Conservation (phyloP, 2,797 vertebrate genomes). For the Danio kyathit region DNA sequence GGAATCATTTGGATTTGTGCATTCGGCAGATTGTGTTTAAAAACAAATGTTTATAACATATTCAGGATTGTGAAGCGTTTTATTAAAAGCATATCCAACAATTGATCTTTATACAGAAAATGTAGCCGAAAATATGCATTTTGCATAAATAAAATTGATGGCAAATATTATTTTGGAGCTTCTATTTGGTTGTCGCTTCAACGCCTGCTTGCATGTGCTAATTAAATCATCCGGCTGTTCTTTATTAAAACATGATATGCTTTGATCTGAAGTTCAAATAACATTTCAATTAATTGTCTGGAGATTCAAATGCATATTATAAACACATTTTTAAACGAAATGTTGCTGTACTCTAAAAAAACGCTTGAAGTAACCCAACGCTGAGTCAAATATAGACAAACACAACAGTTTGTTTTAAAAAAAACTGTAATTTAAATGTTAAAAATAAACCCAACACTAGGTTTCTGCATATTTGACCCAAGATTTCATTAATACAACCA, state of each 20-base stretch:
- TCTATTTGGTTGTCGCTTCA: background rate
- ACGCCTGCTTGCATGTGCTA: background rate
- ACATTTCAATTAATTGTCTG: background rate
- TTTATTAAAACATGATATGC: background rate
- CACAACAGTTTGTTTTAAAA: no score
- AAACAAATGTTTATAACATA: background rate
- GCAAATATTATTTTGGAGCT: background rate
- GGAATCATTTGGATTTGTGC: constrained; percentile 59
- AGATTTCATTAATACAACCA: no score
- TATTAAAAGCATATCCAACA: background rate
- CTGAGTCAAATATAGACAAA: no score
- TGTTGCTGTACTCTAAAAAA: no score
- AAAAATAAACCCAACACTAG: no score
- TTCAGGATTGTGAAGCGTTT: background rate
- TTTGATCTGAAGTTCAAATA: background rate
- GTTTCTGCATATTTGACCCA: no score
- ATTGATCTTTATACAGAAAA: background rate
- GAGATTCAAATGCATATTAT: background rate
- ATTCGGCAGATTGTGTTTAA: no score
- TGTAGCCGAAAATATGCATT: background rate
- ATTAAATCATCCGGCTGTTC: background rate
- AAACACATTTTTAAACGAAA: background rate
- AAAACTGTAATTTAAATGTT: no score
- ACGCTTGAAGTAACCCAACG: no score
- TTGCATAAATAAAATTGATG: no score